Evolutionary conservation across 2,888 invertebrate genomes (phyloP).

Genomic region (Archips xylosteana): DNA sequence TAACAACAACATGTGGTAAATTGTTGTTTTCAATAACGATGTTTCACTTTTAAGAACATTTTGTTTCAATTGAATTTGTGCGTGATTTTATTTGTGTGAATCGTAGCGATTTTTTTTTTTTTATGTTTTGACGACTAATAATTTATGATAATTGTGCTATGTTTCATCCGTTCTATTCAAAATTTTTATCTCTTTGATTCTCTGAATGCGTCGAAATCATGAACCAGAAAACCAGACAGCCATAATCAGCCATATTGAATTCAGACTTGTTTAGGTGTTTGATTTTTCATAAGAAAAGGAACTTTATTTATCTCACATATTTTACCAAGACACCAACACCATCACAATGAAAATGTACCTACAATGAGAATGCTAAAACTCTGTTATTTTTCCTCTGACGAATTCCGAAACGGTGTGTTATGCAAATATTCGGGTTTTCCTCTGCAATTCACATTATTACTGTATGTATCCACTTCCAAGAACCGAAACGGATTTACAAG

Average conservation of each 20-base stretch:
- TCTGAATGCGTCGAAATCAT: too few relatives aligned
- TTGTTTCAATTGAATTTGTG: neutral
- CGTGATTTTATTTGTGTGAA: too few relatives aligned
- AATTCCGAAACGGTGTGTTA: constrained; percentile 41
- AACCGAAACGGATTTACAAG: constrained; percentile 31
- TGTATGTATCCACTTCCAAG: constrained; percentile 28
- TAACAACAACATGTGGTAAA: neutral
- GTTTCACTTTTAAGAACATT: neutral
- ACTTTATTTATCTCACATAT: too few relatives aligned
- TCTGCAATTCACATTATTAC: constrained; percentile 16
- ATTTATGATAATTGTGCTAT: too few relatives aligned
- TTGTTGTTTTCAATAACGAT: neutral
- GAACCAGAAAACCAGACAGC: too few relatives aligned
- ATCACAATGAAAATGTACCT: neutral
- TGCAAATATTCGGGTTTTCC: constrained; percentile 44
- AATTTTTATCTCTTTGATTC: too few relatives aligned
- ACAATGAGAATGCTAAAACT: constrained; percentile 1
- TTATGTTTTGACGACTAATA: too few relatives aligned
- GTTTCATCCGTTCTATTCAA: too few relatives aligned
- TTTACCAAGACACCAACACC: neutral
- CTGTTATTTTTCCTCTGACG: constrained; percentile 9
- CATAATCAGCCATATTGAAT: too few relatives aligned
- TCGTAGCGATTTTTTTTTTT: too few relatives aligned
- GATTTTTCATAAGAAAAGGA: too few relatives aligned
- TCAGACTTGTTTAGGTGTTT: too few relatives aligned